These are phyloP conservation scores for Protosalanx chinensis DNA, from an alignment of 2,797 vertebrate genomes.

Conservation along the genomic window DNA sequence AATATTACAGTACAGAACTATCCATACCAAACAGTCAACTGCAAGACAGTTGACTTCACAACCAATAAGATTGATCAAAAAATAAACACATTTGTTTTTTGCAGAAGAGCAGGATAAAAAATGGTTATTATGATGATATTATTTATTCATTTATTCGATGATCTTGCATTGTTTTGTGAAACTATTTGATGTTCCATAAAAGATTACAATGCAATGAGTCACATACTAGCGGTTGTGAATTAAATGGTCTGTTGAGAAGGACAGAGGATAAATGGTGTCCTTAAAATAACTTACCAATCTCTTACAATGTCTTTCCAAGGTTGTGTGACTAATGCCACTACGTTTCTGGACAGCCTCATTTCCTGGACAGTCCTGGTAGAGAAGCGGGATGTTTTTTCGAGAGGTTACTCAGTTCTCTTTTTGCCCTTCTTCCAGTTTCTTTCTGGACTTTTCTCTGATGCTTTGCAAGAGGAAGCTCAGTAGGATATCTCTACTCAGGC, in stretches of 20 bases:
- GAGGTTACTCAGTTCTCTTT: conserved; percentile 10
- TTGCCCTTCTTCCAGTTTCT: conserved; percentile 34
- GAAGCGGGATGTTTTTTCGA: not conserved
- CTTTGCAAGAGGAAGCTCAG: conserved; percentile 45
- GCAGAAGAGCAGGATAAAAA: conserved; percentile 53
- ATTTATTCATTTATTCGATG: conserved; percentile 47
- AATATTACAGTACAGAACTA: no score
- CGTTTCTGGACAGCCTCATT: not conserved
- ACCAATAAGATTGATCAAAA: conserved; percentile 34
- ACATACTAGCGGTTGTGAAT: conserved; percentile 42
- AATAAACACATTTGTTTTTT: conserved; percentile 47
- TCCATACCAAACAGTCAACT: not conserved
- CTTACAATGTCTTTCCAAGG: conserved; percentile 49
- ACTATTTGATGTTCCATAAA: conserved; percentile 62
- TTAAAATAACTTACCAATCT: conserved; percentile 41
- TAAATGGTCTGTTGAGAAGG: conserved; percentile 33
- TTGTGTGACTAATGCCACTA: conserved; percentile 16
- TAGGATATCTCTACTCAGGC: conserved; percentile 41
- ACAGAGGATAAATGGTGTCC: conserved; percentile 18
- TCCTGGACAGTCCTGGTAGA: not conserved
- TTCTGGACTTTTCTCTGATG: conserved; percentile 34
- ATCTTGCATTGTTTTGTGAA: conserved; percentile 68
- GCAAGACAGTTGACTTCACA: conserved; percentile 41
- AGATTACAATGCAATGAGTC: conserved; percentile 63
- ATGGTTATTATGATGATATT: conserved; percentile 60